Evolutionary conservation across 2,113 vertebrate species (phyloP), one percentile per base, ranked within the genome.

Genomic region (Delphinapterus leucas): DNA sequence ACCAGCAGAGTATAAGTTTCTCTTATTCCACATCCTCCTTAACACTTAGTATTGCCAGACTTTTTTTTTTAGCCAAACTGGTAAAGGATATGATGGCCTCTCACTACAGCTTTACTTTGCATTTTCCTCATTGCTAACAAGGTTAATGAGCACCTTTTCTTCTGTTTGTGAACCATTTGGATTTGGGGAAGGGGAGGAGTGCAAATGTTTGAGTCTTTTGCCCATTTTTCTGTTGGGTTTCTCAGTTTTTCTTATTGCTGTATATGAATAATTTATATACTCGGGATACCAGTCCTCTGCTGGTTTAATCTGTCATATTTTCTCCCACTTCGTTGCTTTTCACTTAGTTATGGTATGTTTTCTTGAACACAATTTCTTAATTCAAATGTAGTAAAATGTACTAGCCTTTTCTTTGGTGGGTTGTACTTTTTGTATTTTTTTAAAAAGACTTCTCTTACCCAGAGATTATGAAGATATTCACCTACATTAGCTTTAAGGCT

Each of bases 281-380:
- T 96, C 65, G 70, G 31, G 17, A 47, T 70, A 65, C 17, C 53
- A 88, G 25, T 71, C 25, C 25, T 63, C 67, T 90, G 44, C 67
- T 96, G 67, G 38, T 70, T 97, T 87, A 44, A 82, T 58, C 58
- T 88, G 8, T 61, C 68, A 33, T 74, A 49, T 83, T 77, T 94
- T 73, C 60, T 70, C 23, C 20, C 41, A 84, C 36, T 47, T 44
- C 15, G 8, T 58, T 20, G 15, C 26, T 93, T 93, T 88, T 88
- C n/a, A 82, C 76, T 68, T 79, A 49, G 86, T 60, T 91, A 82
- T 80, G 44, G 28, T 41, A 4, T 60, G 18, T 80, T 82, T 93
- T 44, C 61, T 44, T 82, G 10, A 95, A 76, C 26, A 38, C 5
- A 86, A 41, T 76, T 82, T 58, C 41, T 95, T 84, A 68, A 71